Percentiles rank a stretch among this genome's conserved stretches.
These are phyloP conservation scores for Pandion haliaetus DNA, from an alignment of 2,113 vertebrate genomes.

Conservation along the genomic window DNA sequence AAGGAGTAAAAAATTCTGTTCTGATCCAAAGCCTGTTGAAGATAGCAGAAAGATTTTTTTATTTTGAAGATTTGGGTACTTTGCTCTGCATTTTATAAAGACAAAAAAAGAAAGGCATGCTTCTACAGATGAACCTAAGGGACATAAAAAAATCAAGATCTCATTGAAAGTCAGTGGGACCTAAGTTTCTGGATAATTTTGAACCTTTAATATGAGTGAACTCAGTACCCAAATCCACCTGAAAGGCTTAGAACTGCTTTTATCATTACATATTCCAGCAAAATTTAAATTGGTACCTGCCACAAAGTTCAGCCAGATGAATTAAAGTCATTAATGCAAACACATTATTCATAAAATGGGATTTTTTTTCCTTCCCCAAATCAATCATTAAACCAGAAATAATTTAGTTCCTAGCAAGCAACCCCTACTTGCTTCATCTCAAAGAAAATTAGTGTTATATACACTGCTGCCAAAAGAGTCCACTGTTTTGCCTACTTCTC, in stretches of 20 bases:
- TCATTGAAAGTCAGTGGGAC: not conserved
- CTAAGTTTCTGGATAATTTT: not conserved
- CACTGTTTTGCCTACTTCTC: not conserved
- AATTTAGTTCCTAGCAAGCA: slow-evolving; percentile 19
- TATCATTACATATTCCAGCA: slow-evolving; percentile 37
- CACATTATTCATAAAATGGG: slow-evolving; percentile 48
- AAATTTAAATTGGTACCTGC: slow-evolving; percentile 57
- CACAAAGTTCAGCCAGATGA: slow-evolving; percentile 52
- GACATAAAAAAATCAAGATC: not conserved
- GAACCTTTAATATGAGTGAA: not conserved
- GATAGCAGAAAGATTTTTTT: not conserved
- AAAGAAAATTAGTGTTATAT: not conserved
- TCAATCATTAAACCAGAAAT: slow-evolving; percentile 54
- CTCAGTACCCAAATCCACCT: not conserved
- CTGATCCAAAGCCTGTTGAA: not conserved
- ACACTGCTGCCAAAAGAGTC: slow-evolving; percentile 3
- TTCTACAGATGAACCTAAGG: not conserved
- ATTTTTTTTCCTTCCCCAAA: not conserved
- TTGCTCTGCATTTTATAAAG: not conserved
- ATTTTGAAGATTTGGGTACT: not conserved
- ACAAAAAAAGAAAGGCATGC: not conserved
- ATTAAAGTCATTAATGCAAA: slow-evolving; percentile 62
- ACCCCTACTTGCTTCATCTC: not conserved
- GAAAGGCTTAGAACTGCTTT: slow-evolving; percentile 35
- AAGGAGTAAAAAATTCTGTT: not conserved